Evolutionary conservation across 2,113 vertebrate species (phyloP), one percentile per base, ranked within the genome.

Genomic region (Anoplopoma fimbria): DNA sequence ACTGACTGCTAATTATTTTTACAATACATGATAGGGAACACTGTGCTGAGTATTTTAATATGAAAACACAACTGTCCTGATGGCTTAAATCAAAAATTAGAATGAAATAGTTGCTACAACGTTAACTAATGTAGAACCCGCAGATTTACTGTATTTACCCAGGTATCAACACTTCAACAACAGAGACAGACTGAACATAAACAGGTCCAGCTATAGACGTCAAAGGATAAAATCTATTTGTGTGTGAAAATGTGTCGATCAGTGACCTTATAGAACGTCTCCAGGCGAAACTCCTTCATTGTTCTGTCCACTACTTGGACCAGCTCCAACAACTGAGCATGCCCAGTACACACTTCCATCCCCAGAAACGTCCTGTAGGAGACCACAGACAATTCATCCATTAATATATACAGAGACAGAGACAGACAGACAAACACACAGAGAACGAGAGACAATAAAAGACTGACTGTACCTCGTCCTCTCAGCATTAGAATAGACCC

Each of bases 401-500:
- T 57, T 47, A 47, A 45, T 45, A 45, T 2, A 45, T 45, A 45
- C 2, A 45, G 12, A 42, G 12, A 42, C 12, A 14, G 3, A 45
- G 0, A 45, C 14, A 12, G 4, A 45, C 4, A 17, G 3, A 17
- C 13, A 45, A 3, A 45, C 14, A 45, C 13, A 17, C 14, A 45
- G 49, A 73, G 12, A 42, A 9, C 23, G 9, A 13, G 36, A 25
- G 31, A 64, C 9, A 13, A 17, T 10, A 25, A 34, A 23, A 33
- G 29, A 2, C 8, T 14, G 36, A 77, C 51, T 51, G 53, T 91
- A 98, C 98, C 98, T 98, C 1, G 96, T 98, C 93, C 94, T 97
- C 93, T 98, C 96, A 75, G 97, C 90, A 34, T 99, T 99, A 85
- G 95, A 96, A 75, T 99, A 99, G 77, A 98, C 95, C 89, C 93